These are phyloP conservation scores for Andrena marginata DNA, from an alignment of 2,888 invertebrate genomes.

Conservation along the genomic window DNA sequence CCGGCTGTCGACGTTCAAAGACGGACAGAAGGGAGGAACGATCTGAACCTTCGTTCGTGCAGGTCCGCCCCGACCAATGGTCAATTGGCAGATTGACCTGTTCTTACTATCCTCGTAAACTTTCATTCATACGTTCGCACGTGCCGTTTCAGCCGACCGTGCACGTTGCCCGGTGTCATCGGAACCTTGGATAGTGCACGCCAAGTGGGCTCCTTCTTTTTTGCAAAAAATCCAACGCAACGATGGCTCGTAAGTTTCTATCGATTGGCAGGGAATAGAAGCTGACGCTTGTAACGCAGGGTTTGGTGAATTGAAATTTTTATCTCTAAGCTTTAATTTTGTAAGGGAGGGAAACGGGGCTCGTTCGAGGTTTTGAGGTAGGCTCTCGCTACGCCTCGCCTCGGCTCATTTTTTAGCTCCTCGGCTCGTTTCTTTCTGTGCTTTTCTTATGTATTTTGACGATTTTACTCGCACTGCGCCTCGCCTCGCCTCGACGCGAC, in stretches of 20 bases:
- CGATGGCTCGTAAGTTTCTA: background rate
- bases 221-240: background rate
- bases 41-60: slow-evolving; percentile 70
- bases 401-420: no score
- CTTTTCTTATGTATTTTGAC: no score
- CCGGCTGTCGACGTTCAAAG: slow-evolving; percentile 18
- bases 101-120: slow-evolving; percentile 80
- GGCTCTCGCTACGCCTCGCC: no score
- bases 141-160: slow-evolving; percentile 61
- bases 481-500: no score
- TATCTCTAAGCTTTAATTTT: no score
- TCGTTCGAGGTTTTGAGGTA: no score
- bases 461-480: no score
- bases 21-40: slow-evolving; percentile 60
- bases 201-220: background rate
- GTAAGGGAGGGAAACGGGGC: no score
- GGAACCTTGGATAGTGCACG: background rate
- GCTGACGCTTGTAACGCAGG: no score
- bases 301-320: no score
- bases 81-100: slow-evolving; percentile 81
- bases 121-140: slow-evolving; percentile 79
- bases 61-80: slow-evolving; percentile 71
- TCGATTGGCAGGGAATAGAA: no score
- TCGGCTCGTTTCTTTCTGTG: no score
- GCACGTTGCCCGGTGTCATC: slow-evolving; percentile 35